phyloP scores from a whole-genome alignment of 2,113 vertebrate species.

The Pomatorhinus ruficollis region DNA sequence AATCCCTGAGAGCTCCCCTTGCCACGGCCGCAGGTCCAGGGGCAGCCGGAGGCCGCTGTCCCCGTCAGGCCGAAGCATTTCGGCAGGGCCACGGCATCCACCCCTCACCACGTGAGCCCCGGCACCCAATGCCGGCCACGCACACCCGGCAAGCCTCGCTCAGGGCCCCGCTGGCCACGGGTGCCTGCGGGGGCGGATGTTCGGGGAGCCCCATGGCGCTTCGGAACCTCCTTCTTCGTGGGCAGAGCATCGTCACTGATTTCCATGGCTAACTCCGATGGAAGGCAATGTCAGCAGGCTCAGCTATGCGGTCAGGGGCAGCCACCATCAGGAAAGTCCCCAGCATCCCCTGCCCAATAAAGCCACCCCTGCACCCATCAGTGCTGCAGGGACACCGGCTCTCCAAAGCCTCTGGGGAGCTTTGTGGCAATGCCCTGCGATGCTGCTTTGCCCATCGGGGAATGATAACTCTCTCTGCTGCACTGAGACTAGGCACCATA shows the following conservation, averaged over 20 bases:
- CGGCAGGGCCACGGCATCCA: background rate
- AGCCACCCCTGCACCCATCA: background rate
- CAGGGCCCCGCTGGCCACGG: fast-evolving
- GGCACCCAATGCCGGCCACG: background rate
- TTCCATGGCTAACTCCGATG: background rate
- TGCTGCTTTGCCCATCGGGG: background rate
- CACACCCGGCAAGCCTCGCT: fast-evolving
- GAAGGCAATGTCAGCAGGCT: background rate
- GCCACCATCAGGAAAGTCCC: background rate
- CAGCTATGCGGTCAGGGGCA: fast-evolving
- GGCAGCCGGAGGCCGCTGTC: background rate
- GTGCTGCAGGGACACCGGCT: fast-evolving
- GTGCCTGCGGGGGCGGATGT: background rate
- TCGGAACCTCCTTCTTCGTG: background rate
- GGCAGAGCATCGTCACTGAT: background rate
- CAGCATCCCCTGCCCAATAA: background rate
- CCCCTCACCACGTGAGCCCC: background rate
- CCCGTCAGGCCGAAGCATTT: fast-evolving
- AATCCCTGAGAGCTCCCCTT: fast-evolving
- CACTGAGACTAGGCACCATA: background rate
- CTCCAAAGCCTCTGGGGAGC: background rate
- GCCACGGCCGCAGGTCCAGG: fast-evolving
- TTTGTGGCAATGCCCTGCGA: fast-evolving
- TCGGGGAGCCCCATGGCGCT: fast-evolving
- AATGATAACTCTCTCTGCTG: background rate